Conservation (phyloP, 2,888 invertebrate genomes). For the Tenodera sinensis region DNA sequence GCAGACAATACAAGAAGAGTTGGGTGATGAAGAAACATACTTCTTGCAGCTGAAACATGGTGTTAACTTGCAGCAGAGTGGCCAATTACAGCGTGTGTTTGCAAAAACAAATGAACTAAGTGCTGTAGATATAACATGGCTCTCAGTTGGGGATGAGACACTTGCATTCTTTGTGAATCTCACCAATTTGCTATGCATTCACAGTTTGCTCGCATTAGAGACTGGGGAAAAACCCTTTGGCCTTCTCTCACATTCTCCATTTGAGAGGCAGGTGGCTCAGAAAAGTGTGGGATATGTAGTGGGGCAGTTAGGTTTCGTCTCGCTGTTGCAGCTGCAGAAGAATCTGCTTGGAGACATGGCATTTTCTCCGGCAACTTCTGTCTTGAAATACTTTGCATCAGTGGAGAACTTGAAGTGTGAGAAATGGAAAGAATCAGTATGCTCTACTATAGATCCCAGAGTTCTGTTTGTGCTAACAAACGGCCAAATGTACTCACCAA, state of each 20-base stretch:
- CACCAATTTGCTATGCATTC: constrained; percentile 44
- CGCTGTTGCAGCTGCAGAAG: constrained; percentile 40
- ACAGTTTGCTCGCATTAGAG: constrained; percentile 36
- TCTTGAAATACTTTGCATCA: not conserved
- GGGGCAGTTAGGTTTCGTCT: constrained; percentile 43
- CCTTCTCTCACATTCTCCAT: constrained; percentile 26
- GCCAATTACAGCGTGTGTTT: constrained; percentile 37
- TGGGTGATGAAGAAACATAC: not conserved
- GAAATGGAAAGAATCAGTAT: not conserved
- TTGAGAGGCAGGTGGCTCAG: constrained; percentile 22
- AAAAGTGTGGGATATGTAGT: constrained; percentile 43
- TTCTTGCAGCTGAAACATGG: not conserved
- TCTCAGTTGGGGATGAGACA: constrained; percentile 42
- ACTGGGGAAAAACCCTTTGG: constrained; percentile 2
- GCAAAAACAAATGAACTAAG: constrained; percentile 38
- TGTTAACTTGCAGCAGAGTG: constrained; percentile 25
- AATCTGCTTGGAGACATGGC: constrained; percentile 41
- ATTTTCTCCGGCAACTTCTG: not conserved
- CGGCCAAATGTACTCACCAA: constrained; percentile 23
- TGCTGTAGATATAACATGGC: constrained; percentile 40
- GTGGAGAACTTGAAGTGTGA: not conserved
- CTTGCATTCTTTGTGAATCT: constrained; percentile 43
- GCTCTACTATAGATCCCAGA: constrained; percentile 18
- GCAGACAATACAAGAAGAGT: not conserved
- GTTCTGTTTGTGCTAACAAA: constrained; percentile 23